Percentiles rank a stretch among this genome's conserved stretches.
phyloP scores from a whole-genome alignment of 2,888 invertebrate genomes.

The Dendrolimus pini region DNA sequence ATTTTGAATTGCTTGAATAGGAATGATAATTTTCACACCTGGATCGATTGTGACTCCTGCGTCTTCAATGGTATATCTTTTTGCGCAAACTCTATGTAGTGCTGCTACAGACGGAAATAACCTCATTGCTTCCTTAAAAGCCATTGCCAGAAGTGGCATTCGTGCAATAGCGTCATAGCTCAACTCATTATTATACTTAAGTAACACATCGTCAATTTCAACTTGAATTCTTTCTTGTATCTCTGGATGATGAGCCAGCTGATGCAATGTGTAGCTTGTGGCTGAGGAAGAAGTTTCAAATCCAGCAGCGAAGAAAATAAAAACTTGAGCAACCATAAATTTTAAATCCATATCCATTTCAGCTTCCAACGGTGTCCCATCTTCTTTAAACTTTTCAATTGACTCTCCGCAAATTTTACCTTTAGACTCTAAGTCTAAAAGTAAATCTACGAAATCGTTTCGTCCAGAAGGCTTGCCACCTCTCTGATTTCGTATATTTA shows the following conservation, averaged over 20 bases:
- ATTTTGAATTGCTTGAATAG: slow-evolving; percentile 44
- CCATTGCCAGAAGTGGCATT: slow-evolving; percentile 36
- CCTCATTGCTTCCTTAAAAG: slow-evolving; percentile 46
- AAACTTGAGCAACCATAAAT: slow-evolving; percentile 42
- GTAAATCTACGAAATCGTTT: slow-evolving; percentile 44
- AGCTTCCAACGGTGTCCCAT: slow-evolving; percentile 35
- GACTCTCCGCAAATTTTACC: slow-evolving; percentile 45
- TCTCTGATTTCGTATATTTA: slow-evolving; percentile 35
- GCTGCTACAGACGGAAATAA: slow-evolving; percentile 41
- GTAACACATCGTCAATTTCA: slow-evolving; percentile 46
- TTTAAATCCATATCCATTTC: slow-evolving; percentile 37
- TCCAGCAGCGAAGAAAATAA: slow-evolving; percentile 57
- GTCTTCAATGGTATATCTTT: slow-evolving; percentile 30
- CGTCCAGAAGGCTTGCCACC: slow-evolving; percentile 40
- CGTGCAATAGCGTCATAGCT: slow-evolving; percentile 45
- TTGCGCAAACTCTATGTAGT: slow-evolving; percentile 38
- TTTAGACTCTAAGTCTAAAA: slow-evolving; percentile 35
- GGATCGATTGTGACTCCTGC: slow-evolving; percentile 40
- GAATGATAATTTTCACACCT: slow-evolving; percentile 44
- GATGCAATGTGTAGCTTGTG: slow-evolving; percentile 45
- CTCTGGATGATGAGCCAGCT: slow-evolving; percentile 52
- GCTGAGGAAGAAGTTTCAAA: slow-evolving; percentile 64
- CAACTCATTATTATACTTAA: slow-evolving; percentile 40
- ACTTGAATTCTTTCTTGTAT: slow-evolving; percentile 43
- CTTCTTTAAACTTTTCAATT: slow-evolving; percentile 30